Percentiles rank a stretch among this genome's conserved stretches.
phyloP scores from a whole-genome alignment of 2,113 vertebrate genomes.

The Chauna torquata region DNA sequence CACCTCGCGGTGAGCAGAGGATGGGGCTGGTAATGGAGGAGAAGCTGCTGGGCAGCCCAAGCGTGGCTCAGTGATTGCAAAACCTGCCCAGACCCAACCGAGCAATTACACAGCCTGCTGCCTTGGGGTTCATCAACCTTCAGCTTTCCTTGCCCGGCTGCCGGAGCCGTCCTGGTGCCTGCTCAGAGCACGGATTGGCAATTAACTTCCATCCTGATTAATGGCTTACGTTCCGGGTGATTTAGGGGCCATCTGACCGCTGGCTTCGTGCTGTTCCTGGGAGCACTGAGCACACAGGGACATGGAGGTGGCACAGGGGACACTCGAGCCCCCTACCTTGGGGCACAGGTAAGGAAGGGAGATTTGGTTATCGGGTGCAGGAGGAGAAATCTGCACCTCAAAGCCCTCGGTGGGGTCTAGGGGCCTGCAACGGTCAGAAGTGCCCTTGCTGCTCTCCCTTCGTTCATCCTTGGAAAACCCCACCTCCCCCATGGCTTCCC shows the following conservation, averaged over 20 bases:
- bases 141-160: neutral
- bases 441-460: neutral
- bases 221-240: neutral
- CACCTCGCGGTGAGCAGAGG: neutral
- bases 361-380: neutral
- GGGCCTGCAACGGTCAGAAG: neutral
- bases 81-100: neutral
- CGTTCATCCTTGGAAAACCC: neutral
- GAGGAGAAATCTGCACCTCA: neutral
- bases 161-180: neutral
- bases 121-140: neutral
- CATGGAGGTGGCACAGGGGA: neutral
- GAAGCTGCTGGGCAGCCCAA: neutral
- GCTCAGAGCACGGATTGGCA: neutral
- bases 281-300: rapidly evolving
- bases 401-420: neutral
- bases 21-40: neutral
- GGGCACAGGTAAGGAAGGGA: neutral
- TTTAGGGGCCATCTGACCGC: neutral
- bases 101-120: neutral
- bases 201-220: neutral
- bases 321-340: neutral
- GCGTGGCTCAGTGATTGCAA: neutral
- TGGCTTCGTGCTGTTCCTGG: neutral
- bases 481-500: neutral